phyloP scores from a whole-genome alignment of 1,140 invertebrate species.

The Diploscapter pachys region DNA sequence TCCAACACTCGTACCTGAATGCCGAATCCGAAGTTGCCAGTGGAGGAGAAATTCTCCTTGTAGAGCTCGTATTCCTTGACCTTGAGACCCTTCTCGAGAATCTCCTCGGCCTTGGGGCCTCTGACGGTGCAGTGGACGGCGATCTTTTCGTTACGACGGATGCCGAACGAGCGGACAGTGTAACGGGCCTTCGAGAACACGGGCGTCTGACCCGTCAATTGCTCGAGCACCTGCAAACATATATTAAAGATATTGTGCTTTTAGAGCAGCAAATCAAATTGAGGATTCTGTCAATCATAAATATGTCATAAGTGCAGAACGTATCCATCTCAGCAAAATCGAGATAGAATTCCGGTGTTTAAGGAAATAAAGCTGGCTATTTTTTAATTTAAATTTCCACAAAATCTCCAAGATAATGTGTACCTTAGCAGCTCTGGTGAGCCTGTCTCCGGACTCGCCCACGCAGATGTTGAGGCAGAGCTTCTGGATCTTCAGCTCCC shows the following conservation, averaged over 20 bases:
- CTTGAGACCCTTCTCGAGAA: slow-evolving; percentile 94
- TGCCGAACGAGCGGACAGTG: slow-evolving; percentile 97
- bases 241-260: not conserved
- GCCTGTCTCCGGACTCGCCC: slow-evolving; percentile 92
- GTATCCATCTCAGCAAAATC: no score
- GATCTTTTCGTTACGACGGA: slow-evolving; percentile 99
- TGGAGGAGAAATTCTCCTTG: slow-evolving; percentile 93
- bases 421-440: slow-evolving; percentile 96
- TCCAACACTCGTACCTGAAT: slow-evolving; percentile 69
- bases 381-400: no score
- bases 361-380: slow-evolving; percentile 10
- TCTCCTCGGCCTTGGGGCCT: slow-evolving; percentile 97
- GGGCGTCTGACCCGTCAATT: slow-evolving; percentile 95
- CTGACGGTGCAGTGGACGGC: slow-evolving; percentile 98
- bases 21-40: slow-evolving; percentile 99
- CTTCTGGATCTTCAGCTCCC: slow-evolving; percentile 92
- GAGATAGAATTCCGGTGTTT: not conserved
- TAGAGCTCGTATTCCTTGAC: slow-evolving; percentile 98
- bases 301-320: no score
- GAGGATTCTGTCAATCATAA: no score
- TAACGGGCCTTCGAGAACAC: slow-evolving; percentile 97
- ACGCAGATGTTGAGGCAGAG: slow-evolving; percentile 99
- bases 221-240: slow-evolving; percentile 85
- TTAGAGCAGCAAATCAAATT: no score
- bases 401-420: slow-evolving; percentile 10